Evolutionary conservation across 1,140 invertebrate genomes (phyloP), one percentile per base, ranked within the genome.

Genomic region (Lethrus apterus): DNA sequence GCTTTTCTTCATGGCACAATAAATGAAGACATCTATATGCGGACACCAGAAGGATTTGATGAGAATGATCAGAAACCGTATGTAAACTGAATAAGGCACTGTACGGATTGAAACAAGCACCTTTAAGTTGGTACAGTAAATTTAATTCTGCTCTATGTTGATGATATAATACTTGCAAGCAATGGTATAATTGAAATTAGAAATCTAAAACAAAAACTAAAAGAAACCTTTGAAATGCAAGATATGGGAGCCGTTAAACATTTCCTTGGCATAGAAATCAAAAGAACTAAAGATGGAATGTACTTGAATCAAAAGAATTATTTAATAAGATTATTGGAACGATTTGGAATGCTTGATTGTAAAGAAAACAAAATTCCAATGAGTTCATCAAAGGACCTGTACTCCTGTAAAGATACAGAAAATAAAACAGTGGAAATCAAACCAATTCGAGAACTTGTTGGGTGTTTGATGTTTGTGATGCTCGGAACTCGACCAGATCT

Each of bases 1-100:
- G 66, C 66, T 1, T 70, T 67, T 51, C 45, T 67, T 3, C 50
- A 72, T 57, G 68, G 63, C 10, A 41, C 58, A 5, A 36, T 74
- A 10, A 48, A 70, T 13, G 70, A 74, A 55, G 57, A 55, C 18
- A 60, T 72, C 1, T 73, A 57, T 40, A 65, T 72, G 56, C 23
- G 57, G 30, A 56, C 62, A 48, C 66, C 68, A 14, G 48, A 67
- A 52, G 64, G 67, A 8, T 63, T 56, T 36, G 46, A 56, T 4
- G 49, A 56, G n/a, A 20, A 38, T 26, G 11, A 14, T 19, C 4
- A 32, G 5, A 26, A 11, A 32, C n/a, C n/a, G 11, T 32, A 30
- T 44, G 42, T 29, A 42, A 42, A 42, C 18, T 42, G 4, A 42
- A 29, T 3, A 42, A 42, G 20, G 23, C 64, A 4, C 43, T 67